phyloP scores from a whole-genome alignment of 2,113 vertebrate species.

The Limanda limanda region DNA sequence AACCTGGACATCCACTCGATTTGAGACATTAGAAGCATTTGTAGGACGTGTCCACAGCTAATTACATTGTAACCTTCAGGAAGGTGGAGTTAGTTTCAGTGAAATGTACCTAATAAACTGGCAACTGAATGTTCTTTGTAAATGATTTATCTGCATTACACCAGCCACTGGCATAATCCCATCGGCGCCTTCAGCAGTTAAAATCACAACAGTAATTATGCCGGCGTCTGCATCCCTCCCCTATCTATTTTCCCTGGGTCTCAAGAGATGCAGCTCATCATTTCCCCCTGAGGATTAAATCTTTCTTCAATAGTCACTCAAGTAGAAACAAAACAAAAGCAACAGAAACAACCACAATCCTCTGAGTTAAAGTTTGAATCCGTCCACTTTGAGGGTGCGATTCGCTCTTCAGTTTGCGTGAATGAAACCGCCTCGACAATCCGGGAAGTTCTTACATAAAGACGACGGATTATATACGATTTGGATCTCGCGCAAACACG shows the following conservation, averaged over 20 bases:
- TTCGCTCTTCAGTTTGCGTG: constrained; percentile 29
- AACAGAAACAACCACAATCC: constrained; percentile 26
- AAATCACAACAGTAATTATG: constrained; percentile 37
- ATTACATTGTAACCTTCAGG: too few species aligned
- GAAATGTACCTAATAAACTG: background rate
- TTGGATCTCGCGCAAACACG: constrained; percentile 63
- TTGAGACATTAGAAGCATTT: background rate
- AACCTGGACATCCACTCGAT: too few species aligned
- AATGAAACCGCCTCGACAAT: constrained; percentile 60
- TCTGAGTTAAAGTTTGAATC: constrained; percentile 18
- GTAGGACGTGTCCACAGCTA: too few species aligned
- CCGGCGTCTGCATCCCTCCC: constrained; percentile 8
- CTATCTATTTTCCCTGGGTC: constrained; percentile 33
- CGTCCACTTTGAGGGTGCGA: constrained; percentile 18
- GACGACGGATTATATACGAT: constrained; percentile 55
- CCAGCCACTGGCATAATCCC: constrained; percentile 1
- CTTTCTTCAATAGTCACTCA: constrained; percentile 18
- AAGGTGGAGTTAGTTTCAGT: background rate
- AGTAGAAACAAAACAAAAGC: constrained; percentile 23
- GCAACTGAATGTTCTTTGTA: background rate
- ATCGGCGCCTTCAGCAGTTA: constrained; percentile 7
- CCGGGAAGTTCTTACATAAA: constrained; percentile 50
- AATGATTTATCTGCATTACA: background rate
- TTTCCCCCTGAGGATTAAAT: constrained; percentile 41
- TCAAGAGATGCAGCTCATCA: constrained; percentile 34